These are phyloP conservation scores for Antechinus flavipes DNA, from an alignment of 2,113 vertebrate genomes.

Conservation along the genomic window DNA sequence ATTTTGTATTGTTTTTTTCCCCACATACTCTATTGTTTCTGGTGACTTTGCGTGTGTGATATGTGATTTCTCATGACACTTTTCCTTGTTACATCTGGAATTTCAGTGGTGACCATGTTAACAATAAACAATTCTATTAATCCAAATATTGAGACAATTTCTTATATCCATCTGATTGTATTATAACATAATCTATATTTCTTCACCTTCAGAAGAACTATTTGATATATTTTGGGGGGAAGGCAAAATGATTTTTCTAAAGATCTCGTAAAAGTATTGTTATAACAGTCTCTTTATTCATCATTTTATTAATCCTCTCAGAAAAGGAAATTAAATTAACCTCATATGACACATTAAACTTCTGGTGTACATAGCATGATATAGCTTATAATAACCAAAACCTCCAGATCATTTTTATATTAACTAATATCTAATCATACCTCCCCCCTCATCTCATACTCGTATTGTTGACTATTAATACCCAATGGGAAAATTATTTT, in stretches of 20 bases:
- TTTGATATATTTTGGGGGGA: too few species aligned
- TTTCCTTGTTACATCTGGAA: background rate
- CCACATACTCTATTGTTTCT: background rate
- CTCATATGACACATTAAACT: background rate
- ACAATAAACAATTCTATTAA: background rate
- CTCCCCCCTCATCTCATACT: background rate
- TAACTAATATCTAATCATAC: background rate
- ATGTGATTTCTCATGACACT: background rate
- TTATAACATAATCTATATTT: background rate
- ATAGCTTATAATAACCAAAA: background rate
- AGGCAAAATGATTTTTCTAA: background rate
- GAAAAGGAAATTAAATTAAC: background rate
- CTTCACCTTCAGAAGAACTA: background rate
- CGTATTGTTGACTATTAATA: background rate
- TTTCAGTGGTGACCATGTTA: background rate
- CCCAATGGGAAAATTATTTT: background rate
- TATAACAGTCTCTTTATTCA: background rate
- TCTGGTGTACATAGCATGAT: background rate
- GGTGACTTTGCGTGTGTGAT: background rate
- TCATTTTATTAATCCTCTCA: background rate
- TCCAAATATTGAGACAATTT: background rate
- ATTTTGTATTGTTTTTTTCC: background rate
- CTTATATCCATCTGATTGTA: background rate
- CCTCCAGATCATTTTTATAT: background rate
- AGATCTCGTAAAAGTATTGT: background rate